Conservation (phyloP, 2,113 vertebrate species). For the Picathartes gymnocephalus region DNA sequence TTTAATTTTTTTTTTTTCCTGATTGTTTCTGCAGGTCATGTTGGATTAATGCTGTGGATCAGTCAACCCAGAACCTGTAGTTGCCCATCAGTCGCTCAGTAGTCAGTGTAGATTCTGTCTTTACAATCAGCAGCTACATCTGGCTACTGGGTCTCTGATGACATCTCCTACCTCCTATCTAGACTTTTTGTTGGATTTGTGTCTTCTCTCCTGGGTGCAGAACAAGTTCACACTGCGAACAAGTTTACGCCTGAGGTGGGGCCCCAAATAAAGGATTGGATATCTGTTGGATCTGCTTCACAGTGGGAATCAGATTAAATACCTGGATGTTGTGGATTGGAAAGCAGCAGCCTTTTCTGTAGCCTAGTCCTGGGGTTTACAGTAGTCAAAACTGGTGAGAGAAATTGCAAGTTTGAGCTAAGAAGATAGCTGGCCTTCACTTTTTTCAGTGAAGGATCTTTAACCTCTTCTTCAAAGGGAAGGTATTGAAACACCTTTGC, state of each 20-base stretch:
- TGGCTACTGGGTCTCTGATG: conserved; percentile 99
- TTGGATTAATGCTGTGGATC: neutral
- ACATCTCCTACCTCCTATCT: conserved; percentile 74
- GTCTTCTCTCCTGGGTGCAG: conserved; percentile 61
- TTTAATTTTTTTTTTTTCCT: conserved; percentile 9
- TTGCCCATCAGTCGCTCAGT: conserved; percentile 90
- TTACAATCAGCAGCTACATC: conserved; percentile 99
- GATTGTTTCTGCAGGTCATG: conserved; percentile 59
- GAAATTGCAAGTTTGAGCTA: neutral
- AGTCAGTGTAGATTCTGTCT: conserved; percentile 99
- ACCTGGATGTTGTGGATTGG: neutral
- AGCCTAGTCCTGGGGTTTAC: neutral
- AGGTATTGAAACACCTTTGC: neutral
- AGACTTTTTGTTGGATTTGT: conserved; percentile 53
- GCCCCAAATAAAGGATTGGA: neutral
- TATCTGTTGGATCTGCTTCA: neutral
- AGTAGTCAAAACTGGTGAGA: neutral
- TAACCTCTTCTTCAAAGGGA: neutral
- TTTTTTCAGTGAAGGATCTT: neutral
- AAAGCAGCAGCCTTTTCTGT: neutral
- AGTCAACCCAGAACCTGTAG: conserved; percentile 36
- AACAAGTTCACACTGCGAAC: conserved; percentile 12
- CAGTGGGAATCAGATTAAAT: neutral
- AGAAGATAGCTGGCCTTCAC: neutral
- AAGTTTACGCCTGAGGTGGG: neutral